Evolutionary conservation across 2,888 invertebrate species (phyloP).

Genomic region (Prosapia bicincta): DNA sequence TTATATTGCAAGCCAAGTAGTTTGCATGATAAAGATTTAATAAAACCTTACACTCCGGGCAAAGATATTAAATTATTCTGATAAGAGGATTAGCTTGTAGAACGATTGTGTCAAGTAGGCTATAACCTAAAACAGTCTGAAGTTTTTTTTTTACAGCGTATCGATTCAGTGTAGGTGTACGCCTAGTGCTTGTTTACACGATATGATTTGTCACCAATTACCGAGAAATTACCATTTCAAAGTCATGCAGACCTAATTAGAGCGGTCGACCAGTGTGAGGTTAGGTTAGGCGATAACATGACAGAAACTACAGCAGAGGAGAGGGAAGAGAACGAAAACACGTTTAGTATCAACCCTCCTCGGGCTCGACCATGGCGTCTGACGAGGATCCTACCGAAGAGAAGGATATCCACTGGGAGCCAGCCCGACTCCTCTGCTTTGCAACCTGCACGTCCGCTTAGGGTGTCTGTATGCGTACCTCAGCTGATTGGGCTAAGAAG

Average conservation of each 20-base stretch:
- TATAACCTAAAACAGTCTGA: too few species aligned
- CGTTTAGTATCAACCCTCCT: neutral
- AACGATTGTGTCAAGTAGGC: neutral
- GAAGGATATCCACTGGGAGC: constrained; percentile 25
- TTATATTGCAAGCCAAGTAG: too few species aligned
- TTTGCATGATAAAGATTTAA: neutral
- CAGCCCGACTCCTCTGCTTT: neutral
- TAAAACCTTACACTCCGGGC: neutral
- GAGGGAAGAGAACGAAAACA: neutral
- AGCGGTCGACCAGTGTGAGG: neutral
- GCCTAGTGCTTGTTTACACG: neutral
- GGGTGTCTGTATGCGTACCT: constrained; percentile 25
- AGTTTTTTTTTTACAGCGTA: neutral
- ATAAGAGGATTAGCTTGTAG: neutral
- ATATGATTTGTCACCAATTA: too few species aligned
- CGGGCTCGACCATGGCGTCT: constrained; percentile 21
- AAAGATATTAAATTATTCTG: neutral
- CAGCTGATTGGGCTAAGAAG: constrained; percentile 12
- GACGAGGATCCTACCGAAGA: constrained; percentile 16
- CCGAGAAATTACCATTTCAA: neutral
- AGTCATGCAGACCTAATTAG: neutral
- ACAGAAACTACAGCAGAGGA: neutral
- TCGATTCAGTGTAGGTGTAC: neutral
- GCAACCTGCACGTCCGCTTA: constrained; percentile 14
- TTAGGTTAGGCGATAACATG: neutral